Percentiles rank a stretch among this genome's conserved stretches.
Evolutionary conservation across 2,888 invertebrate species (phyloP).

Genomic region (Hartigia nigra): DNA sequence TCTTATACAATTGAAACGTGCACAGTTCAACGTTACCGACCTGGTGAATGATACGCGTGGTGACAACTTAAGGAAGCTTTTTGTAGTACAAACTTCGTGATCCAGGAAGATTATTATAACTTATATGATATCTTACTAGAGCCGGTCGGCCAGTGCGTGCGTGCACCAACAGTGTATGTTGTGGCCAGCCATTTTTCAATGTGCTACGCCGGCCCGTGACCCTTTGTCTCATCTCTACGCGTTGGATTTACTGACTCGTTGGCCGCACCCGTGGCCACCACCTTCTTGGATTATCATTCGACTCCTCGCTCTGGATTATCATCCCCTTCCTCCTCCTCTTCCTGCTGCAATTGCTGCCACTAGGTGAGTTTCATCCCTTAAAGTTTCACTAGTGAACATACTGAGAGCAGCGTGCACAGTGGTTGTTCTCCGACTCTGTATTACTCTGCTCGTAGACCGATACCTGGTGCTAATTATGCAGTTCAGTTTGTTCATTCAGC

Average conservation of each 20-base stretch:
- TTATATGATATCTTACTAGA: conserved; percentile 12
- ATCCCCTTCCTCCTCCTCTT: conserved; percentile 11
- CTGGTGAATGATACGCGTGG: neutral
- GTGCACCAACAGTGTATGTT: conserved; percentile 42
- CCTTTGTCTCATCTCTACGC: conserved; percentile 19
- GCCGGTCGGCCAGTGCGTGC: conserved; percentile 39
- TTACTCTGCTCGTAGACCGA: neutral
- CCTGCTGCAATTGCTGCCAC: neutral
- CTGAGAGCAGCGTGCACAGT: neutral
- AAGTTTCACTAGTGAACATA: neutral
- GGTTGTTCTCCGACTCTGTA: neutral
- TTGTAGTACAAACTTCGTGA: neutral
- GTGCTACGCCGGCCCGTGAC: conserved; percentile 38
- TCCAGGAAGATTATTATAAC: neutral
- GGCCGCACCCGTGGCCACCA: neutral
- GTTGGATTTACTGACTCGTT: conserved; percentile 32
- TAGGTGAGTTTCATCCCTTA: neutral
- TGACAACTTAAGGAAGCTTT: neutral
- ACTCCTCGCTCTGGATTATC: conserved; percentile 5
- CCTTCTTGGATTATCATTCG: neutral
- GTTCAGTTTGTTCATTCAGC: neutral
- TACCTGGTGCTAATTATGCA: neutral
- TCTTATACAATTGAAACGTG: neutral
- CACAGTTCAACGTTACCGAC: neutral
- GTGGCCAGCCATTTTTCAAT: conserved; percentile 46